Percentiles rank a stretch among this genome's conserved stretches.
Evolutionary conservation across 2,888 invertebrate genomes (phyloP).

Genomic region (Eupithecia subumbrata): DNA sequence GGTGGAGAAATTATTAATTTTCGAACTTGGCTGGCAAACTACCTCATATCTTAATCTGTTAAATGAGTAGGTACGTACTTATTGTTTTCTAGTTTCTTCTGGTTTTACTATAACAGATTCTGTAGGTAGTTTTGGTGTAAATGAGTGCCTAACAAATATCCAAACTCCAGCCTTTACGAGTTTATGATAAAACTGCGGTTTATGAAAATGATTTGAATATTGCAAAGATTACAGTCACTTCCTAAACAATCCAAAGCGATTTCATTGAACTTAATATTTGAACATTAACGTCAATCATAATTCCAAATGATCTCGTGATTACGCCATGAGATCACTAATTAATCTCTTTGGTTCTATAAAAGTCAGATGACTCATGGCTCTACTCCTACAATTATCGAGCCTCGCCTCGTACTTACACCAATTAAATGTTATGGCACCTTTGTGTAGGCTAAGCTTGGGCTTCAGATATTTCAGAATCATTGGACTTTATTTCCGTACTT

Average conservation of each 20-base stretch:
- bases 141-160: not conserved
- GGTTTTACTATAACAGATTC: not conserved
- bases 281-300: conserved; percentile 41
- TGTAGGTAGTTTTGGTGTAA: not conserved
- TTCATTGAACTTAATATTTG: conserved; percentile 27
- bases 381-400: conserved; percentile 67
- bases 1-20: not conserved
- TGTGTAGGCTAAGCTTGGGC: conserved; percentile 44
- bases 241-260: not conserved
- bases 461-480: too few relatives aligned
- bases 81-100: not conserved
- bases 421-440: conserved; percentile 75
- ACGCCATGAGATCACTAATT: conserved; percentile 47
- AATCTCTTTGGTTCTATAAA: conserved; percentile 37
- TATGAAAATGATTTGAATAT: not conserved
- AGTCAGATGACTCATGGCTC: conserved; percentile 52
- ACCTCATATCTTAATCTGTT: not conserved
- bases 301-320: conserved; percentile 40
- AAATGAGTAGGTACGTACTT: too few relatives aligned
- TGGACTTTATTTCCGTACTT: not conserved
- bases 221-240: not conserved
- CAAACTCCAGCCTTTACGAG: not conserved
- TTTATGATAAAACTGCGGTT: not conserved
- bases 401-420: conserved; percentile 73
- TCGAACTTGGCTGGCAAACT: not conserved